phyloP scores from a whole-genome alignment of 2,797 vertebrate genomes.

The Enteromius trimaculatus region DNA sequence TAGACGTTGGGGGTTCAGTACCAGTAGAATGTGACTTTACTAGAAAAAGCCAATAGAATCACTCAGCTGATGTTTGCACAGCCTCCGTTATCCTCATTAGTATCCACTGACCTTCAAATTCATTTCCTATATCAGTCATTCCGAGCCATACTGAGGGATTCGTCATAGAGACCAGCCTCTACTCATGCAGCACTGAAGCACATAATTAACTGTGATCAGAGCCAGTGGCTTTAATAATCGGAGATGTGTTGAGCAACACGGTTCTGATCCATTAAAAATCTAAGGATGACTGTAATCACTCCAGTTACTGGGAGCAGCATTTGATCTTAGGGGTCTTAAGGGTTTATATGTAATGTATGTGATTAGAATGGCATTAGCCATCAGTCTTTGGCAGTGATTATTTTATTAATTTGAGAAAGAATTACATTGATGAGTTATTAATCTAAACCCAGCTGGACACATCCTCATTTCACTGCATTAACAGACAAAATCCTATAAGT shows the following conservation, averaged over 20 bases:
- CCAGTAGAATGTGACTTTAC: not conserved
- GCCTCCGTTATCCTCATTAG: not conserved
- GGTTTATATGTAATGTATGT: not conserved
- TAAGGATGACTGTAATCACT: slow-evolving; percentile 1
- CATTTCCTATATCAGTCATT: slow-evolving; percentile 27
- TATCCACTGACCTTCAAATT: slow-evolving; percentile 34
- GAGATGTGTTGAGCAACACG: not conserved
- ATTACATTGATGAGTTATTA: not conserved
- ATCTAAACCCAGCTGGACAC: not conserved
- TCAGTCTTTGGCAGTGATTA: not conserved
- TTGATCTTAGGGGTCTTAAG: not conserved
- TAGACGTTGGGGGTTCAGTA: not conserved
- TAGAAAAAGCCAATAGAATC: not conserved
- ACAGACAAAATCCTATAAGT: not conserved
- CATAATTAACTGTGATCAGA: slow-evolving; percentile 8
- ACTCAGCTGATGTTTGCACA: not conserved
- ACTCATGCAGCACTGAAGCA: slow-evolving; percentile 14
- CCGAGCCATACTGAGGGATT: not conserved
- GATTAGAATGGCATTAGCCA: not conserved
- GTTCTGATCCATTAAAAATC: slow-evolving; percentile 16
- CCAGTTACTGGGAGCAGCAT: not conserved
- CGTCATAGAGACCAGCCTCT: not conserved
- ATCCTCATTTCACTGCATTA: not conserved
- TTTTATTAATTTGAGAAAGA: not conserved
- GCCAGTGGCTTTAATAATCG: not conserved